These are phyloP conservation scores for Malurus alboscapulatus DNA, from an alignment of 2,113 vertebrate genomes.

Conservation along the genomic window DNA sequence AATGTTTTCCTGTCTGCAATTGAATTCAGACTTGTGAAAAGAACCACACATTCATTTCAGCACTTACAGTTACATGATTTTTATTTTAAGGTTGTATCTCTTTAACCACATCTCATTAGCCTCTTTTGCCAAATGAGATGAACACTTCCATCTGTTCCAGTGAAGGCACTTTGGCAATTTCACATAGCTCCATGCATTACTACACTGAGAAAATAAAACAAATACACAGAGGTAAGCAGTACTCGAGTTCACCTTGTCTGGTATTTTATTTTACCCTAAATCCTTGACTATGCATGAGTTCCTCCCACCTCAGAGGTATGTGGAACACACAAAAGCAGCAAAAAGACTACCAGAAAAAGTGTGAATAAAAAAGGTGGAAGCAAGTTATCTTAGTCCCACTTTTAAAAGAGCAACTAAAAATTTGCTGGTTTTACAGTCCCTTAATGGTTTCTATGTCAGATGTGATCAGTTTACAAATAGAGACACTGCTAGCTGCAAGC, in stretches of 20 bases:
- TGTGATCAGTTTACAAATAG: conserved; percentile 53
- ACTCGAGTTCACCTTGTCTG: background rate
- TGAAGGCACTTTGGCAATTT: background rate
- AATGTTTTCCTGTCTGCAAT: background rate
- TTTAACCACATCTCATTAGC: background rate
- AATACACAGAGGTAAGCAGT: background rate
- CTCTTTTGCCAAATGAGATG: background rate
- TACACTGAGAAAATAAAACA: background rate
- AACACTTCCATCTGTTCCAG: background rate
- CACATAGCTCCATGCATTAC: background rate
- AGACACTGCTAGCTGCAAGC: background rate
- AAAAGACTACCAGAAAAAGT: background rate
- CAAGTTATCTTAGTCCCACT: background rate
- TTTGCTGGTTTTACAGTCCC: background rate
- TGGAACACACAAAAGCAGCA: background rate
- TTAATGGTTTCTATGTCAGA: conserved; percentile 43
- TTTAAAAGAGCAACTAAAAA: background rate
- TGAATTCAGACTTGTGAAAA: background rate
- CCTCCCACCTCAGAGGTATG: background rate
- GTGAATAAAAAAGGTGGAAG: background rate
- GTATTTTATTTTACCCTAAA: background rate
- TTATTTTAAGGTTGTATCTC: background rate
- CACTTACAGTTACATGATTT: background rate
- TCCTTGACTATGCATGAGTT: background rate
- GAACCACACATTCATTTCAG: background rate